These are phyloP conservation scores for Empidonax traillii DNA, from an alignment of 2,113 vertebrate species.

Conservation along the genomic window DNA sequence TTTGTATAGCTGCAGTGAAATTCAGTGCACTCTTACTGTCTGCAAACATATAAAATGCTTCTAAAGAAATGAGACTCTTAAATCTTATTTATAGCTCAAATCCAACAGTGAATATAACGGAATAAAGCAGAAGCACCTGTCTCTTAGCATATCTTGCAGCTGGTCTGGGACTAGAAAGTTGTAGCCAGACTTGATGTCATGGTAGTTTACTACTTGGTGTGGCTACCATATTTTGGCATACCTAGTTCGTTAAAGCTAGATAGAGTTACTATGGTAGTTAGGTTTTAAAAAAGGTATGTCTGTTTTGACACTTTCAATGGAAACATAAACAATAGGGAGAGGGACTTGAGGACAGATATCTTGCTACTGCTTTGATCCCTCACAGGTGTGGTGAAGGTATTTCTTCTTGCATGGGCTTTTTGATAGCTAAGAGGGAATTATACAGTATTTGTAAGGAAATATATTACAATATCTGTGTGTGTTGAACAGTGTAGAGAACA, in stretches of 20 bases:
- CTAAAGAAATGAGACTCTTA: background rate
- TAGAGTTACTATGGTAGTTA: background rate
- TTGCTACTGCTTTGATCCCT: background rate
- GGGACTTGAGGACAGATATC: background rate
- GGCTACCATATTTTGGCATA: background rate
- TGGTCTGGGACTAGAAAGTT: background rate
- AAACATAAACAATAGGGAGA: background rate
- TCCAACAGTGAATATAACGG: background rate
- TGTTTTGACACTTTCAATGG: background rate
- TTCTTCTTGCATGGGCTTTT: background rate
- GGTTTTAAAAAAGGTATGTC: background rate
- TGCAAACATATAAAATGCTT: background rate
- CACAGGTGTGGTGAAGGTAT: background rate
- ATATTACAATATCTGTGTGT: background rate
- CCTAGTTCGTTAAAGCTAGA: background rate
- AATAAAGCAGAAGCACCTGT: background rate
- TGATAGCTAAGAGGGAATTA: background rate
- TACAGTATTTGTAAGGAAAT: background rate
- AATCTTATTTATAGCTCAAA: background rate
- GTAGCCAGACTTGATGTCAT: background rate
- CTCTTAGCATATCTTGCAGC: background rate
- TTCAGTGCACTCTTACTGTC: background rate
- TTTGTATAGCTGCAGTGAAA: background rate
- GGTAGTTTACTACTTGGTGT: background rate
- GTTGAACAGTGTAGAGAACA: background rate